Base-by-base conservation (phyloP, 2,888 invertebrate species). In the Pammene aurita region DNA sequence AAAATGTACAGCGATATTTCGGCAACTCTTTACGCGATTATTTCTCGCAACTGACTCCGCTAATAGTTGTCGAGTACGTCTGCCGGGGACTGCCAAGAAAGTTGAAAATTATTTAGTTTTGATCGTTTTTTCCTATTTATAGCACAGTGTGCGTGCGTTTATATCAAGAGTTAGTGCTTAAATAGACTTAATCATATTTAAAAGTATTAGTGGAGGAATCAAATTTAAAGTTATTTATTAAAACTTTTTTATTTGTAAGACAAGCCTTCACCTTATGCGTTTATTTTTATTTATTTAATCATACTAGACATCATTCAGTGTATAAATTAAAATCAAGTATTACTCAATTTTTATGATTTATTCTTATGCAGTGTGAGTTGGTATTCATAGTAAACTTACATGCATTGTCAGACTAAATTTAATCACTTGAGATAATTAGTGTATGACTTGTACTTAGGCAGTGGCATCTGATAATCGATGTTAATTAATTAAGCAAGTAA, bases 11-110 rank as follows among this genome's bases (percentile, higher is more conserved):
- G 50, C 35, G 58, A 54, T 34, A 60, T 69, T 69, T 64, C 46
- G 58, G 68, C 63, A 57, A 64, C 58, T 69, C 38, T 58, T 58
- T 55, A 64, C 55, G 50, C 58, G 58, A 50, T 69, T 69, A 69
- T 64, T 64, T 64, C 54, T 68, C 54, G 64, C 58, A 52, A 69
- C 35, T 46, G 58, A 69, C 52, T 69, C 58, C 54, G 26, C 54
- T 64, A 64, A 60, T 69, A 69, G 58, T 48, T 56, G 41, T 54
- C 35, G 68, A 60, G 64, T 60, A 67, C 63, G 50, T 64, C 69
- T 69, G 58, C 54, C 41, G 54, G 26, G 9, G 18, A 26, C 46
- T 65, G 54, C 69, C 58, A 69, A 69, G 58, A 69, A 69, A 69
- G 35, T 65, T 65, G 56, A 18, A 38, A 65, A 65, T 56, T 65